A percentile compares a stretch with the other conserved stretches of the same genome.
These are phyloP conservation scores for Numenius phaeopus DNA, from an alignment of 2,797 vertebrate genomes.

Conservation along the genomic window DNA sequence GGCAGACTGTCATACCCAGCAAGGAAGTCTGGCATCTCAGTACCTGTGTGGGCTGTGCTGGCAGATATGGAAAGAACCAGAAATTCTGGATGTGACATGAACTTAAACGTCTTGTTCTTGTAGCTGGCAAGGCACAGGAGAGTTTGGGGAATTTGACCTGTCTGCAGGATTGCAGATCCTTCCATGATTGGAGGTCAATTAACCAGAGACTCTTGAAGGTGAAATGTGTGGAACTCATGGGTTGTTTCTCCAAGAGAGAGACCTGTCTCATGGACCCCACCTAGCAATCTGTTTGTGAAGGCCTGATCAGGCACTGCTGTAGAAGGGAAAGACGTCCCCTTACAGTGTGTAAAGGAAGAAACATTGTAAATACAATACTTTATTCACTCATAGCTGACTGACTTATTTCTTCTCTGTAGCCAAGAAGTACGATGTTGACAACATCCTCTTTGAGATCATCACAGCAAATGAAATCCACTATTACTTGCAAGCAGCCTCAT, in stretches of 20 bases:
- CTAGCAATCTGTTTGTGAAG: background rate
- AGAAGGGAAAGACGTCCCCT: background rate
- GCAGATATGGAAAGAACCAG: accelerated
- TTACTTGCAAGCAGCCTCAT: slow-evolving; percentile 90
- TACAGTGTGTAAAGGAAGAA: background rate
- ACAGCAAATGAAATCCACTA: slow-evolving; percentile 92
- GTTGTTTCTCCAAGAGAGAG: background rate
- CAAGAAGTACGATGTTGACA: slow-evolving; percentile 87
- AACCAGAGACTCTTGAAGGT: background rate
- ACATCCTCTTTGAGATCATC: slow-evolving; percentile 98
- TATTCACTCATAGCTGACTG: background rate
- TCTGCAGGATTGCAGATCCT: background rate
- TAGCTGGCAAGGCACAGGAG: background rate
- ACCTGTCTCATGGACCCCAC: background rate
- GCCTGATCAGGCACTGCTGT: background rate
- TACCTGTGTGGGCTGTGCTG: background rate
- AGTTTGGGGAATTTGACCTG: background rate
- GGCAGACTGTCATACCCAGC: background rate
- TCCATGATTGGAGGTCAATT: background rate
- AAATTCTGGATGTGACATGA: background rate
- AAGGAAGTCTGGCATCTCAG: background rate
- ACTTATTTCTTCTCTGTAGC: slow-evolving; percentile 74
- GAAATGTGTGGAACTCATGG: background rate
- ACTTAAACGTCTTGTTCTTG: background rate
- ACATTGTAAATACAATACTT: background rate